phyloP scores from a whole-genome alignment of 2,113 vertebrate species.

The Corvus moneduloides region DNA sequence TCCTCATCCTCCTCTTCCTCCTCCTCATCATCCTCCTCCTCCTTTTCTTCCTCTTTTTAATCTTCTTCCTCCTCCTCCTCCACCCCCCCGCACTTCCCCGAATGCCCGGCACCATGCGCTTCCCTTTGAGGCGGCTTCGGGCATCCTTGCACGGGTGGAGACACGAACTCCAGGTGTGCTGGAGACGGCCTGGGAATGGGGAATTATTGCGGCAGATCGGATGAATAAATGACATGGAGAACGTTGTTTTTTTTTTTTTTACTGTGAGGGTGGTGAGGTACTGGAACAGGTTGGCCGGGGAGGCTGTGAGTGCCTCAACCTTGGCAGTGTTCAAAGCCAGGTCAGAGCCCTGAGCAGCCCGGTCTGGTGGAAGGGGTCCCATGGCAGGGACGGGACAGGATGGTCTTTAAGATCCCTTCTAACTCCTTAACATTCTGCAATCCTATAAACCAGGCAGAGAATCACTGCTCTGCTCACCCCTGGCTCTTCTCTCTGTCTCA shows the following conservation, averaged over 20 bases:
- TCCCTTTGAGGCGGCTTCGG: too few species aligned
- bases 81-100: too few species aligned
- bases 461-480: neutral
- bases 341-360: neutral
- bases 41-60: neutral
- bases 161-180: neutral
- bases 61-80: neutral
- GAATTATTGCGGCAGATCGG: neutral
- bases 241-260: too few species aligned
- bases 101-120: too few species aligned
- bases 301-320: neutral
- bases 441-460: neutral
- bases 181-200: neutral
- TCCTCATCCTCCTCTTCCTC: neutral
- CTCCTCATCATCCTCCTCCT: rapidly evolving
- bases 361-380: neutral
- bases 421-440: neutral
- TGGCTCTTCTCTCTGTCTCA: neutral
- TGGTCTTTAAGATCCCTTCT: neutral
- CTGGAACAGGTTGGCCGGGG: neutral
- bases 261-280: neutral
- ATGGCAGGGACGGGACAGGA: rapidly evolving
- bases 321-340: neutral
- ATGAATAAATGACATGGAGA: neutral
- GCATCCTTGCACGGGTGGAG: neutral